A percentile compares a stretch with the other conserved stretches of the same genome.
Evolutionary conservation across 2,797 vertebrate genomes (phyloP).

Genomic region (Poecilia velifera): DNA sequence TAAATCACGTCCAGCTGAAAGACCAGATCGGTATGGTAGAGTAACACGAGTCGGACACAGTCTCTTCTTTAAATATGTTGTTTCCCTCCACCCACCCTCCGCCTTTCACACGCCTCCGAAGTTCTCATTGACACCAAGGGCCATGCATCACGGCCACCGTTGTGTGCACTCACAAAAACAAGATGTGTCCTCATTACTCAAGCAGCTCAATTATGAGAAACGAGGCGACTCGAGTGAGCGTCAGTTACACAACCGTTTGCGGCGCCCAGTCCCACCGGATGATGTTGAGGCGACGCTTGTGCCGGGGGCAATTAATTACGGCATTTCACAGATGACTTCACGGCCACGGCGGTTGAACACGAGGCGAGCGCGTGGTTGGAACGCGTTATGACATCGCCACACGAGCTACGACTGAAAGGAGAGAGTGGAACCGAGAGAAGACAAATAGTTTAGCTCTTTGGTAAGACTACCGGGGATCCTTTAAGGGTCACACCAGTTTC

Average conservation of each 20-base stretch:
- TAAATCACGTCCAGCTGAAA: slow-evolving; percentile 24
- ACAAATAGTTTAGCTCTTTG: background rate
- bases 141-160: slow-evolving; percentile 23
- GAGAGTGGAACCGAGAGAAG: background rate
- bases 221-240: slow-evolving; percentile 39
- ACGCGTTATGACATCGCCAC: slow-evolving; percentile 17
- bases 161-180: slow-evolving; percentile 37
- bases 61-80: slow-evolving; percentile 17
- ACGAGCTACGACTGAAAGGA: slow-evolving; percentile 11
- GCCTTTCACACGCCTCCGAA: background rate
- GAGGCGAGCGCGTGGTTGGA: slow-evolving; percentile 47
- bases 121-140: slow-evolving; percentile 42
- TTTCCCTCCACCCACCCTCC: background rate
- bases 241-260: slow-evolving; percentile 65
- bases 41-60: slow-evolving; percentile 36
- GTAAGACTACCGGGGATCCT: background rate
- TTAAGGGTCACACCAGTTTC: slow-evolving; percentile 35
- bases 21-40: slow-evolving; percentile 26
- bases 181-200: slow-evolving; percentile 51
- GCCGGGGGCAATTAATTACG: slow-evolving; percentile 61
- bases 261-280: slow-evolving; percentile 59
- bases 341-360: slow-evolving; percentile 41
- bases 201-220: slow-evolving; percentile 51
- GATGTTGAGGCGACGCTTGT: slow-evolving; percentile 59
- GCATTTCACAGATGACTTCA: slow-evolving; percentile 73